These are phyloP conservation scores for Hyla sarda DNA, from an alignment of 2,113 vertebrate species.

Conservation along the genomic window DNA sequence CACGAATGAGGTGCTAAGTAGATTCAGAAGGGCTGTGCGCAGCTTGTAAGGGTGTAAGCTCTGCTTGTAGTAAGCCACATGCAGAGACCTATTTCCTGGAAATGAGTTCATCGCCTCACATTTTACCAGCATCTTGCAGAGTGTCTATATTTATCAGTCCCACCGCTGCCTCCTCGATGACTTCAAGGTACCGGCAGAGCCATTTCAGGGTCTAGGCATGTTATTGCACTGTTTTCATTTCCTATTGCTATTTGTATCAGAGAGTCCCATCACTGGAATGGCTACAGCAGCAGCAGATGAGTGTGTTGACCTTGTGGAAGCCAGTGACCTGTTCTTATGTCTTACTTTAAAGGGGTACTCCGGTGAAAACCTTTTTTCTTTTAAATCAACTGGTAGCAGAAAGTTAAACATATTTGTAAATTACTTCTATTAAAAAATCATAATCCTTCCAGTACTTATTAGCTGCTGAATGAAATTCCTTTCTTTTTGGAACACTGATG, in stretches of 20 bases:
- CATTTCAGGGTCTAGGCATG: neutral
- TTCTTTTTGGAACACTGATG: no score
- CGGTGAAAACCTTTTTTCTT: no score
- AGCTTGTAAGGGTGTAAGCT: neutral
- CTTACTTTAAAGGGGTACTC: no score
- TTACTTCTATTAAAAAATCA: neutral
- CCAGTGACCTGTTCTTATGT: neutral
- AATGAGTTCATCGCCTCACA: neutral
- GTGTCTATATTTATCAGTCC: neutral
- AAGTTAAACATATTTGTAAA: no score
- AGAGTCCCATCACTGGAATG: neutral
- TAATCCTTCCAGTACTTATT: no score
- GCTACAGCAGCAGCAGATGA: neutral
- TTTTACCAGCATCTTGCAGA: neutral
- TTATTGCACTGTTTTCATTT: neutral
- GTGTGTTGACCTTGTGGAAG: neutral
- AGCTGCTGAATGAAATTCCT: no score
- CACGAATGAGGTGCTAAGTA: constrained; percentile 45
- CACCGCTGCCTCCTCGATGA: neutral
- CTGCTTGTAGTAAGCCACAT: constrained; percentile 2
- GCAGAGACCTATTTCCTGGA: constrained; percentile 6
- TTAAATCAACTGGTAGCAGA: no score
- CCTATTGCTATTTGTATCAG: neutral
- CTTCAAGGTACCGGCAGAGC: neutral
- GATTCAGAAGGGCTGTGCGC: constrained; percentile 30